Percentiles rank a stretch among this genome's conserved stretches.
Evolutionary conservation across 2,888 invertebrate species (phyloP).

Genomic region (Isoperla grammatica): DNA sequence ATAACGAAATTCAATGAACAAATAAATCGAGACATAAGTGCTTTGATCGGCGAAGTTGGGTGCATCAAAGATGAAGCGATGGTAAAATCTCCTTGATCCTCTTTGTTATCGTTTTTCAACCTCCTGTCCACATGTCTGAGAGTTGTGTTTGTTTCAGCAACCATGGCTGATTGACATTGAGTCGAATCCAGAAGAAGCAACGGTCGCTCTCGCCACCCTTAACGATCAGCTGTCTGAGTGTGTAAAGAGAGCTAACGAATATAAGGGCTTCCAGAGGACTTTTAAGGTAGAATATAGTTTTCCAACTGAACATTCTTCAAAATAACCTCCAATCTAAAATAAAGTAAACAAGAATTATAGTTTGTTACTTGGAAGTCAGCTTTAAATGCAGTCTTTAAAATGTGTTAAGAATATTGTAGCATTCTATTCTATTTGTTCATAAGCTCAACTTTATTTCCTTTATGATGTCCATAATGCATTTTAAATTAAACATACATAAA

Average conservation of each 20-base stretch:
- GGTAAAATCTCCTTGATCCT: slow-evolving; percentile 44
- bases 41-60: slow-evolving; percentile 66
- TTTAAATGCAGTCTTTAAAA: background rate
- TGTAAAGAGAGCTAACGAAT: slow-evolving; percentile 64
- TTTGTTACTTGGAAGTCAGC: too few species aligned
- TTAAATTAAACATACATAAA: too few species aligned
- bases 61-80: slow-evolving; percentile 65
- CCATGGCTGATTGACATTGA: slow-evolving; percentile 66
- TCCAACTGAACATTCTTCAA: too few species aligned
- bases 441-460: too few species aligned
- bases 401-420: too few species aligned
- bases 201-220: slow-evolving; percentile 57
- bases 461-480: too few species aligned
- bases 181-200: slow-evolving; percentile 62
- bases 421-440: too few species aligned
- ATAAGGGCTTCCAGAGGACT: slow-evolving; percentile 74
- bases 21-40: slow-evolving; percentile 71
- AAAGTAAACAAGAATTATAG: too few species aligned
- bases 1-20: slow-evolving; percentile 64
- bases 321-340: too few species aligned
- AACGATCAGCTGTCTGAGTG: slow-evolving; percentile 57
- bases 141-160: slow-evolving; percentile 51
- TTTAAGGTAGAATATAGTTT: slow-evolving; percentile 59
- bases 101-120: background rate
- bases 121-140: background rate